Conservation (phyloP, 2,113 vertebrate species). For the Gymnorhina tibicen region DNA sequence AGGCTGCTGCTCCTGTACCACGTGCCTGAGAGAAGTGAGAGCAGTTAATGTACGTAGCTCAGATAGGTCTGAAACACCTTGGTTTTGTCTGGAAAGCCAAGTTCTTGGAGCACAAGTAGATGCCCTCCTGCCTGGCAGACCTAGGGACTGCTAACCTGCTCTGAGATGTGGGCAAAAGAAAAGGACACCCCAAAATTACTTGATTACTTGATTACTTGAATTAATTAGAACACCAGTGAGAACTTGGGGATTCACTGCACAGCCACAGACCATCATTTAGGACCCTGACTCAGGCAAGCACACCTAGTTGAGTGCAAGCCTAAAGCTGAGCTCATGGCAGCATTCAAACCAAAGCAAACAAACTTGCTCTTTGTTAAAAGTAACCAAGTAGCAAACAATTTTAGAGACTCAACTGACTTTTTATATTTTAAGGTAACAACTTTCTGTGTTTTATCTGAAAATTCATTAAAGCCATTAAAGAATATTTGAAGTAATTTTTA, state of each 20-base stretch:
- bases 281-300: not conserved
- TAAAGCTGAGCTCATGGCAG: not conserved
- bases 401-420: not conserved
- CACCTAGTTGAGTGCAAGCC: not conserved
- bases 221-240: not conserved
- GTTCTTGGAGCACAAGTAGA: not conserved
- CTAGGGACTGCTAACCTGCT: not conserved
- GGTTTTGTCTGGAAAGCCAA: not conserved
- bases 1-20: not conserved
- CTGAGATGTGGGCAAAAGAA: not conserved
- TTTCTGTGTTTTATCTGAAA: not conserved
- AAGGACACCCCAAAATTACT: not conserved
- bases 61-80: not conserved
- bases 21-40: not conserved
- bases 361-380: not conserved
- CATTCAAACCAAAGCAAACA: not conserved
- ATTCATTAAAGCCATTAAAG: not conserved
- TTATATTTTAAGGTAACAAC: not conserved
- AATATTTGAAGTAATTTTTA: not conserved
- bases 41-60: not conserved
- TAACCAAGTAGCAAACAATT: not conserved
- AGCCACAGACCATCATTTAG: not conserved
- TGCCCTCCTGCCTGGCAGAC: not conserved
- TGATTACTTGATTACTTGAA: fast-evolving
- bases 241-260: not conserved